Percentiles rank a stretch among this genome's conserved stretches.
Evolutionary conservation across 2,113 vertebrate species (phyloP).

Genomic region (Elephas maximus): DNA sequence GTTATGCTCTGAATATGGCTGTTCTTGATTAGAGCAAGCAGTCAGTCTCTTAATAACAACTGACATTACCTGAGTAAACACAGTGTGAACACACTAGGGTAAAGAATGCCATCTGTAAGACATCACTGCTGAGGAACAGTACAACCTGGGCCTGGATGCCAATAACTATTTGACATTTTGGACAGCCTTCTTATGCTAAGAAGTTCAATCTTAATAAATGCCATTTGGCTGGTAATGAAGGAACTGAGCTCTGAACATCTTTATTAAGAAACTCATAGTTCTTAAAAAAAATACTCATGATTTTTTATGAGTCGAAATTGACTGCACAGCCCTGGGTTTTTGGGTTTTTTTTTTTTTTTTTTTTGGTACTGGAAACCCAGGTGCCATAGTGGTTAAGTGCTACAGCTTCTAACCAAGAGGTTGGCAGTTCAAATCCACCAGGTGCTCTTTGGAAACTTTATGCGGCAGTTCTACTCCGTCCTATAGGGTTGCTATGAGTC

Average conservation of each 20-base stretch:
- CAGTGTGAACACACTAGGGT: neutral
- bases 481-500: no score
- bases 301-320: no score
- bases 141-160: no score
- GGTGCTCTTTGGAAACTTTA: no score
- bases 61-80: neutral
- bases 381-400: no score
- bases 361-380: no score
- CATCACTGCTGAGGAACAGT: neutral
- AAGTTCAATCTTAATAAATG: neutral
- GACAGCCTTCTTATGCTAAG: neutral
- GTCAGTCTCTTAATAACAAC: neutral
- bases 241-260: neutral
- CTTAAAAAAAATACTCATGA: neutral
- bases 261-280: neutral
- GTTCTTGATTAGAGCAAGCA: neutral
- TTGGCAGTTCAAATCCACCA: no score
- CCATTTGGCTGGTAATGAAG: neutral
- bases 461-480: no score
- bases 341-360: no score
- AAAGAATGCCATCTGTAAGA: neutral
- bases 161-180: neutral
- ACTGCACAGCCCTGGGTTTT: no score
- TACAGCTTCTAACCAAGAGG: no score
- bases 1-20: neutral